These are phyloP conservation scores for Oryzias sinensis DNA, from an alignment of 2,797 vertebrate genomes.

Conservation along the genomic window DNA sequence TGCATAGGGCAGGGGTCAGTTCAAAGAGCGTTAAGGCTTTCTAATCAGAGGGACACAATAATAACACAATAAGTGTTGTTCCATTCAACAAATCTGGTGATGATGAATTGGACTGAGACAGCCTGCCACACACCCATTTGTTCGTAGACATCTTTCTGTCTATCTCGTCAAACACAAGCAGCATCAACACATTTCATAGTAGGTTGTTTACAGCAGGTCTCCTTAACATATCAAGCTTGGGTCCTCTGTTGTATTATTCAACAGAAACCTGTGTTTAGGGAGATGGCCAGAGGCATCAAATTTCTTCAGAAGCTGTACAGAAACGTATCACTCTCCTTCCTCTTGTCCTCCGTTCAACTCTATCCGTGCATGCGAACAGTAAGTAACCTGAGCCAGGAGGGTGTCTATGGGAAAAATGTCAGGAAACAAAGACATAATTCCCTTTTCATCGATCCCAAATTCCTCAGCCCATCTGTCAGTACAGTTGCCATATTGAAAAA, in stretches of 20 bases:
- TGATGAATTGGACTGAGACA: constrained; percentile 49
- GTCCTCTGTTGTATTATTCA: constrained; percentile 79
- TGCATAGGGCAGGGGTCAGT: constrained; percentile 71
- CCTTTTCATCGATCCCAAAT: constrained; percentile 60
- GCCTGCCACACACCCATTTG: constrained; percentile 20
- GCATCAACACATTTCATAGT: constrained; percentile 49
- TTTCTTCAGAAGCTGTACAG: constrained; percentile 76
- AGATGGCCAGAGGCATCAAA: constrained; percentile 73
- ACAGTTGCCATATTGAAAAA: constrained; percentile 38
- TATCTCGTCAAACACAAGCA: constrained; percentile 28
- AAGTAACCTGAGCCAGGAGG: constrained; percentile 76
- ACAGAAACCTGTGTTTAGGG: constrained; percentile 73
- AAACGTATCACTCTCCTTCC: constrained; percentile 56
- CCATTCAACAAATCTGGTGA: constrained; percentile 51
- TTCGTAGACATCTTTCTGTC: constrained; percentile 36
- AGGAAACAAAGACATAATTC: constrained; percentile 77
- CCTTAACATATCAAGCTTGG: constrained; percentile 58
- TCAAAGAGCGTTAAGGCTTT: constrained; percentile 59
- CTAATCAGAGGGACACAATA: constrained; percentile 65
- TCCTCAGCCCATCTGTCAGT: constrained; percentile 69
- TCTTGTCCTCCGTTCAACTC: constrained; percentile 37
- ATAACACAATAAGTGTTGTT: constrained; percentile 61
- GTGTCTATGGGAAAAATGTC: constrained; percentile 78
- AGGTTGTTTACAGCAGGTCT: constrained; percentile 65
- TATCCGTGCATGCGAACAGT: constrained; percentile 64